Conservation (phyloP, 2,888 invertebrate species). For the Tridacna gigas region DNA sequence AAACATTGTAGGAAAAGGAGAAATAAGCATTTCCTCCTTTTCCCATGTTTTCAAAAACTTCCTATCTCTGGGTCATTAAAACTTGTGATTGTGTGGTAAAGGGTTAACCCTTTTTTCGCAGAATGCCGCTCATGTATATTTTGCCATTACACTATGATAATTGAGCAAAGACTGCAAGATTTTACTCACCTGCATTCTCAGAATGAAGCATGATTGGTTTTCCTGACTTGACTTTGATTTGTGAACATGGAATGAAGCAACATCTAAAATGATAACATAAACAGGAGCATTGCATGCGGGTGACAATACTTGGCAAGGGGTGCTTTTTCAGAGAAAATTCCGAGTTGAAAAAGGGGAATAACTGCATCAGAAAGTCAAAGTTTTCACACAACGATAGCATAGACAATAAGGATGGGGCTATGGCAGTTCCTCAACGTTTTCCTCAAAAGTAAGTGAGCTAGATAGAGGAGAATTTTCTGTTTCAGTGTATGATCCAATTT, state of each 20-base stretch:
- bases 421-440: too few species aligned
- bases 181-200: slow-evolving; percentile 67
- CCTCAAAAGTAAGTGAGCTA: too few species aligned
- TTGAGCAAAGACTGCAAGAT: too few species aligned
- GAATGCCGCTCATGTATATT: too few species aligned
- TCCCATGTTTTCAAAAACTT: not conserved
- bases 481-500: too few species aligned
- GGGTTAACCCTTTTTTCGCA: not conserved
- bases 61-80: not conserved
- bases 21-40: not conserved
- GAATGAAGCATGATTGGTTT: slow-evolving; percentile 14
- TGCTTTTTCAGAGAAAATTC: not conserved
- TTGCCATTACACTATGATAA: too few species aligned
- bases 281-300: not conserved
- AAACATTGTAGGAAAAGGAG: not conserved
- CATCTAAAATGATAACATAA: slow-evolving; percentile 50
- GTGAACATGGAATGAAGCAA: slow-evolving; percentile 64
- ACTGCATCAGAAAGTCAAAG: too few species aligned
- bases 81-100: not conserved
- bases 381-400: too few species aligned
- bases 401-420: too few species aligned
- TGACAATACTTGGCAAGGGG: not conserved
- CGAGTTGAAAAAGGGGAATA: too few species aligned
- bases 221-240: slow-evolving; percentile 28
- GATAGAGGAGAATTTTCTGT: too few species aligned